A percentile compares a stretch with the other conserved stretches of the same genome.
Evolutionary conservation across 2,113 vertebrate species (phyloP).

Genomic region (Passer montanus): DNA sequence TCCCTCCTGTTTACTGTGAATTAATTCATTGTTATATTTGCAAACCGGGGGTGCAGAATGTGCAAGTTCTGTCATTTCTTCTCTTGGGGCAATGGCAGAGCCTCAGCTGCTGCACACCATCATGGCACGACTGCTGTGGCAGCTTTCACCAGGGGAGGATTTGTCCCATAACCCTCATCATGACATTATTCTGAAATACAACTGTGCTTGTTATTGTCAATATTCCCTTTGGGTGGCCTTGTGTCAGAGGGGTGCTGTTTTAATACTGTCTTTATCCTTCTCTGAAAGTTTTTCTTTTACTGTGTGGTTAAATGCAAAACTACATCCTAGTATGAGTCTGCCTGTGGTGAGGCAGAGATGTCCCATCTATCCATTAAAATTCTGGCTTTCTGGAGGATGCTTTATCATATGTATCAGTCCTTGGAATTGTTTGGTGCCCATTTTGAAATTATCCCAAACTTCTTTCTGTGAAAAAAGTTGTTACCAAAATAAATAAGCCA

Average conservation of each 20-base stretch:
- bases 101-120: not conserved
- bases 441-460: not conserved
- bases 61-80: not conserved
- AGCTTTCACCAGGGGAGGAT: not conserved
- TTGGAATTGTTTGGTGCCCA: not conserved
- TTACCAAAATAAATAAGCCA: not conserved
- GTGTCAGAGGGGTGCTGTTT: not conserved
- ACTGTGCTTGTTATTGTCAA: fast-evolving
- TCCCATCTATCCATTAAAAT: not conserved
- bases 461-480: not conserved
- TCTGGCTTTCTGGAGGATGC: not conserved
- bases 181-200: not conserved
- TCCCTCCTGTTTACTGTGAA: constrained; percentile 67
- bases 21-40: constrained; percentile 66
- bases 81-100: not conserved
- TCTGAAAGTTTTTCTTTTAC: not conserved
- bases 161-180: not conserved
- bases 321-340: not conserved
- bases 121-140: not conserved
- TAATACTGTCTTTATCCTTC: not conserved
- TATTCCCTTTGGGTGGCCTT: not conserved
- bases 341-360: not conserved
- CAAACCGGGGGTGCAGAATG: not conserved
- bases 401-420: not conserved
- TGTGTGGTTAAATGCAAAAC: not conserved